A percentile compares a stretch with the other conserved stretches of the same genome.
Evolutionary conservation across 2,113 vertebrate genomes (phyloP).

Genomic region (Heterocephalus glaber): DNA sequence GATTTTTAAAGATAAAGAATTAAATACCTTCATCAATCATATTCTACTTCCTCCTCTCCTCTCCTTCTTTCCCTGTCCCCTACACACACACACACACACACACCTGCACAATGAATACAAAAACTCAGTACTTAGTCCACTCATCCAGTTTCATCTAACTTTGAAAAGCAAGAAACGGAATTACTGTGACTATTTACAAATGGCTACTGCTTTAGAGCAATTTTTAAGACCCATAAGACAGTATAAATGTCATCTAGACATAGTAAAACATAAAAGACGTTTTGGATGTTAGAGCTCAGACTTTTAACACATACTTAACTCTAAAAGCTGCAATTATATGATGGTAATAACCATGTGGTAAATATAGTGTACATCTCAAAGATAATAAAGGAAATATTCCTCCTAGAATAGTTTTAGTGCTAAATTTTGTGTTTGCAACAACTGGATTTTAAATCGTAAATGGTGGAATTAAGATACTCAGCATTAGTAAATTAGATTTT

Average conservation of each 20-base stretch:
- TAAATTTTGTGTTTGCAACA: constrained; percentile 34
- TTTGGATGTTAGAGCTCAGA: constrained; percentile 24
- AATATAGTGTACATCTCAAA: not conserved
- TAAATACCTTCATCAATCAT: not conserved
- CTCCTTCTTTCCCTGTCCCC: not conserved
- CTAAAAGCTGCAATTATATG: constrained; percentile 34
- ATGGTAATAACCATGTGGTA: constrained; percentile 18
- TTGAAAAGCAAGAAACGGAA: not conserved
- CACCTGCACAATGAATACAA: not conserved
- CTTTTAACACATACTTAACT: constrained; percentile 18
- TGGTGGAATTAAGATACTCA: not conserved
- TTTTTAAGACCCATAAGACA: not conserved
- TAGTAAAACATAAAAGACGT: constrained; percentile 35
- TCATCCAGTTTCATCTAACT: not conserved
- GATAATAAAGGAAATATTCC: constrained; percentile 15
- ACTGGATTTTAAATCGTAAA: constrained; percentile 50
- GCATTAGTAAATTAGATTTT: not conserved
- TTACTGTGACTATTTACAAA: not conserved
- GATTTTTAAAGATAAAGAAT: not conserved
- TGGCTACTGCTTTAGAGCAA: not conserved
- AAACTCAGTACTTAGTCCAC: not conserved
- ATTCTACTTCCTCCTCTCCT: not conserved
- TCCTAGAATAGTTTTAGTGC: not conserved
- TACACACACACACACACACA: no score
- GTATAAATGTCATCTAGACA: constrained; percentile 27